phyloP scores from a whole-genome alignment of 2,888 invertebrate species.

The Lasioglossum zephyrum region DNA sequence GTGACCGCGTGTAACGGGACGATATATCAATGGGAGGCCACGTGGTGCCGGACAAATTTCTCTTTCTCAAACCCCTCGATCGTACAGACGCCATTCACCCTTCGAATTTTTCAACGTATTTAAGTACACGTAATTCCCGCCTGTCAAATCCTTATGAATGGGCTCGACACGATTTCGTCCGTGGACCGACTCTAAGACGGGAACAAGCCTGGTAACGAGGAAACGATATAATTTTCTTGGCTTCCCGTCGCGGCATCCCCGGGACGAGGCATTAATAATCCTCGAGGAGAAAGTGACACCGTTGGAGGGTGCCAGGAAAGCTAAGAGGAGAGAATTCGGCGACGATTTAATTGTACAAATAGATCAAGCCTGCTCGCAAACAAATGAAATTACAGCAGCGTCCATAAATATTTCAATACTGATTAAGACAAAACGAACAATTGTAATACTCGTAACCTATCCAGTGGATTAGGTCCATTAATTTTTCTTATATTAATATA shows the following conservation, averaged over 20 bases:
- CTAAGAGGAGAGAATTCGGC: not conserved
- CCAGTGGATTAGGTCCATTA: too few relatives aligned
- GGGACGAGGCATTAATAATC: conserved; percentile 47
- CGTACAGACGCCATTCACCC: not conserved
- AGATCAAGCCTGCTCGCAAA: not conserved
- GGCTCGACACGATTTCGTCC: conserved; percentile 6
- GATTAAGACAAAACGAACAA: not conserved
- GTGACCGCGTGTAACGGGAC: conserved; percentile 64
- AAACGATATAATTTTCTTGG: conserved; percentile 43
- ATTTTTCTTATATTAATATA: too few relatives aligned
- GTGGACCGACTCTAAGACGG: not conserved
- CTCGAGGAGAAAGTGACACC: not conserved
- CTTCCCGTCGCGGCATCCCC: not conserved
- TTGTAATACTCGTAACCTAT: not conserved
- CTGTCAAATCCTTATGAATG: conserved; percentile 39
- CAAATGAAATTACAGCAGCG: not conserved
- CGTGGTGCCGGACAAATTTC: conserved; percentile 61
- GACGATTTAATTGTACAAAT: not conserved
- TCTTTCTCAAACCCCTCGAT: conserved; percentile 32
- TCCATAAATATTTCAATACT: not conserved
- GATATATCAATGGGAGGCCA: conserved; percentile 65
- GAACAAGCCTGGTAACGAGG: conserved; percentile 11
- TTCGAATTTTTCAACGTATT: conserved; percentile 29
- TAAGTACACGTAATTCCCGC: conserved; percentile 46
- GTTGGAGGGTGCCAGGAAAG: not conserved